Percentiles rank a stretch among this genome's conserved stretches.
These are phyloP conservation scores for Microplitis deprimator DNA, from an alignment of 2,888 invertebrate species.

Conservation along the genomic window DNA sequence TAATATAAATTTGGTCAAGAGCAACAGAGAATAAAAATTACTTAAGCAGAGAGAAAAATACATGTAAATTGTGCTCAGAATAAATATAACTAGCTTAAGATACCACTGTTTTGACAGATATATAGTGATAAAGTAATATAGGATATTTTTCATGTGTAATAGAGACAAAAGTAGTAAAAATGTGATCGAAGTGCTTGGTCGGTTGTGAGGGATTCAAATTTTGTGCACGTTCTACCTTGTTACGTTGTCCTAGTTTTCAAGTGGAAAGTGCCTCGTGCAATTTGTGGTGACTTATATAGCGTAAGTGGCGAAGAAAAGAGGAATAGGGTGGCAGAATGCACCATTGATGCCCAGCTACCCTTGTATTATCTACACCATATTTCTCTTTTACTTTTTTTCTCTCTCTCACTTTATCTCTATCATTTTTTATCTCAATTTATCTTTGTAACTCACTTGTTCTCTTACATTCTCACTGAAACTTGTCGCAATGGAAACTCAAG, in stretches of 20 bases:
- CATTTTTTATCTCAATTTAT: not conserved
- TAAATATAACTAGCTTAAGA: not conserved
- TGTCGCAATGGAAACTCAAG: constrained; percentile 25
- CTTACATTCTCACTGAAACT: not conserved
- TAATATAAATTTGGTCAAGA: not conserved
- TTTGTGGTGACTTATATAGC: constrained; percentile 44
- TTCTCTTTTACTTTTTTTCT: not conserved
- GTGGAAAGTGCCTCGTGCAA: constrained; percentile 51
- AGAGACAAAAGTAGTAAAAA: not conserved
- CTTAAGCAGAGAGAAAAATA: not conserved
- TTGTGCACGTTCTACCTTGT: constrained; percentile 49
- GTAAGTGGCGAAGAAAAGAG: constrained; percentile 25
- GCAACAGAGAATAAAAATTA: not conserved
- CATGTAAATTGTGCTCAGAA: too few species aligned
- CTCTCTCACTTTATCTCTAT: not conserved
- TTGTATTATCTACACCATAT: not conserved
- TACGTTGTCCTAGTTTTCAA: constrained; percentile 47
- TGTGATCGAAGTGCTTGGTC: constrained; percentile 40
- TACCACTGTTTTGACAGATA: not conserved
- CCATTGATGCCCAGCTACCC: constrained; percentile 40
- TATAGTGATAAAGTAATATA: not conserved
- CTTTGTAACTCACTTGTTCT: not conserved
- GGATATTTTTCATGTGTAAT: not conserved
- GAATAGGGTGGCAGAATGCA: constrained; percentile 38
- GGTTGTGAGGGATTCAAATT: constrained; percentile 48